Evolutionary conservation across 1,140 invertebrate genomes (phyloP), one percentile per base, ranked within the genome.

Genomic region (Drosophila busckii): DNA sequence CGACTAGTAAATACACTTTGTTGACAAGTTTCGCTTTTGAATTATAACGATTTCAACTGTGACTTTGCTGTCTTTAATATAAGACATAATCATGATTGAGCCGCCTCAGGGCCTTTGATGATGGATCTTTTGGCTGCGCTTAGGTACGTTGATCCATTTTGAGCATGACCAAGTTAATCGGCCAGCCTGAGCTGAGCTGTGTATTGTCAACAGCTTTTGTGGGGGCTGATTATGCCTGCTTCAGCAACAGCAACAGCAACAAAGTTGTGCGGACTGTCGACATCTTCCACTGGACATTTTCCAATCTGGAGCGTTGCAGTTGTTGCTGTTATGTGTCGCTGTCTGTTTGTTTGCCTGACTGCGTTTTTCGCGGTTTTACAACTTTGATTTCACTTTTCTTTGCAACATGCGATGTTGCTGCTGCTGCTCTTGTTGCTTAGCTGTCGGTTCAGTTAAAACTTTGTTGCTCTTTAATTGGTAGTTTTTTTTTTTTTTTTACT

Each of bases 371-470:
- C 75, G 75, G 76, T 82, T 82, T 82, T 82, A 82, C 75, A 82
- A 82, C 75, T 82, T 84, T 82, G 76, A 82, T 82, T 82, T 82
- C 68, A 84, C 80, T 84, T 84, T 84, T 84, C 78, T 84, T 65
- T 80, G 68, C 69, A 75, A 82, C 75, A 82, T 80, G 75, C 75
- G 68, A 80, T 59, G 48, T 32, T 55, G 49, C 28, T 66, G 54
- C 34, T 50, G 29, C 32, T 23, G 13, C 25, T 58, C 38, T 26
- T 54, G 28, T 46, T 54, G 52, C 37, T 46, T 62, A 25, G 45
- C 35, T 61, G 53, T 45, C 41, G 23, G 32, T 26, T 26, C 9
- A 25, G 32, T 48, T 53, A 52, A 42, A 60, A 32, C 20, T 64
- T 60, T 60, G 38, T 46, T 52, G 59, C 75, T 75, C 76, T 65